phyloP scores from a whole-genome alignment of 2,888 invertebrate species.

The Xestia xanthographa region DNA sequence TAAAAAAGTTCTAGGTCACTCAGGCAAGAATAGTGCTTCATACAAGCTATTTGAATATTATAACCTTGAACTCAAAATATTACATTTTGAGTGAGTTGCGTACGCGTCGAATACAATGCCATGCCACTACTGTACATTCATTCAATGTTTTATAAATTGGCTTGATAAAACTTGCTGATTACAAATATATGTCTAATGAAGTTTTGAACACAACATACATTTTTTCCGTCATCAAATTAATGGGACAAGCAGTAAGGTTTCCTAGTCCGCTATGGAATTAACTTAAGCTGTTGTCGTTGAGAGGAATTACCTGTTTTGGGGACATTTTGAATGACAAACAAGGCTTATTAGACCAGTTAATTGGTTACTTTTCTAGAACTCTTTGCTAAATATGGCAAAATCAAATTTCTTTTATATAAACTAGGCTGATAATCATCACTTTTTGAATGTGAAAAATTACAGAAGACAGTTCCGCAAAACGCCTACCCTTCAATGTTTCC shows the following conservation, averaged over 20 bases:
- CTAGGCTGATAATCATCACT: not conserved
- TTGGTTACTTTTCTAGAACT: not conserved
- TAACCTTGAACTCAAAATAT: slow-evolving; percentile 40
- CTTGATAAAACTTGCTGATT: slow-evolving; percentile 1
- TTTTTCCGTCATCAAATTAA: not conserved
- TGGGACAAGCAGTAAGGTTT: not conserved
- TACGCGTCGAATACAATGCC: slow-evolving; percentile 13
- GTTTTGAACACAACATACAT: not conserved
- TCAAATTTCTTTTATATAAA: not conserved
- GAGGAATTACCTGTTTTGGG: not conserved
- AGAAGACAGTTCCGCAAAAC: not conserved
- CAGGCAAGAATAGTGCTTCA: slow-evolving; percentile 19
- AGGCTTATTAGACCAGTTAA: not conserved
- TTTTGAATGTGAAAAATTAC: not conserved
- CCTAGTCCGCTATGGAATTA: not conserved
- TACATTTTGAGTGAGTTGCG: slow-evolving; percentile 8
- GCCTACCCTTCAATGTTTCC: not conserved
- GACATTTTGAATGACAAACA: not conserved
- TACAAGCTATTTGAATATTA: not conserved
- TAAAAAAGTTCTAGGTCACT: not conserved
- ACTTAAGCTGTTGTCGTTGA: not conserved
- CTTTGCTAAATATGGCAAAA: not conserved
- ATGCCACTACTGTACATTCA: not conserved
- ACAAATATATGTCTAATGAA: not conserved
- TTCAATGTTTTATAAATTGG: slow-evolving; percentile 11